Base-by-base conservation (phyloP, 1,140 invertebrate genomes). In the Lepidostoma basale region DNA sequence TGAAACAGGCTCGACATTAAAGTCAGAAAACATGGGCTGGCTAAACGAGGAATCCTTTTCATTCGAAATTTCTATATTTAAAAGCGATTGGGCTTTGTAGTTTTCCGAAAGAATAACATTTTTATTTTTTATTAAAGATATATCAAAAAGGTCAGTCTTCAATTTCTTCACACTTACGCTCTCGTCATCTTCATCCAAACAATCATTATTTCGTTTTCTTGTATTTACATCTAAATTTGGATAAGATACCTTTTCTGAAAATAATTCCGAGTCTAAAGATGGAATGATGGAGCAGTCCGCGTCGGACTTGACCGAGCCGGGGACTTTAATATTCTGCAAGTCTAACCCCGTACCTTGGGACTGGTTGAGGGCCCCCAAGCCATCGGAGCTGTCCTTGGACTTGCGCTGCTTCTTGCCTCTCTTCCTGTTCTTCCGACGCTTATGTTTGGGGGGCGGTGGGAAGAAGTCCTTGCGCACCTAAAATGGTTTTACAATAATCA, bases 391-490 rank as follows among this genome's bases (percentile, higher is more conserved):
- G 3, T 45, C 42, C 14, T 18, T 47, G n/a, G 44, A 16, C 16
- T 47, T 70, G 26, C 45, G 44, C 47, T 22, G 65, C 33, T 67
- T 63, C 60, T 69, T 73, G 18, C 39, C 26, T 56, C 54, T 20
- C 6, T 54, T 67, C 59, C 69, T 74, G 25, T 70, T 67, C 63
- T 75, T 77, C 58, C 69, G 72, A 47, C 73, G 72, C 74, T 80
- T 85, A 62, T 82, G 78, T 71, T 80, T 85, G 64, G 88, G 88
- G 70, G 87, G 79, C 42, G 87, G 86, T 14, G 88, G 87, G 77
- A 87, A 88, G 75, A 85, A 85, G 74, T 80, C 86, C 81, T 88
- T 89, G 74, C 87, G 80, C 69, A 85, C 82, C 87, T 89, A 79
- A 22, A 62, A 40, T 2, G 33, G 10, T 3, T n/a, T n/a, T n/a